Conservation (phyloP, 2,797 vertebrate species). For the Vespertilio murinus region DNA sequence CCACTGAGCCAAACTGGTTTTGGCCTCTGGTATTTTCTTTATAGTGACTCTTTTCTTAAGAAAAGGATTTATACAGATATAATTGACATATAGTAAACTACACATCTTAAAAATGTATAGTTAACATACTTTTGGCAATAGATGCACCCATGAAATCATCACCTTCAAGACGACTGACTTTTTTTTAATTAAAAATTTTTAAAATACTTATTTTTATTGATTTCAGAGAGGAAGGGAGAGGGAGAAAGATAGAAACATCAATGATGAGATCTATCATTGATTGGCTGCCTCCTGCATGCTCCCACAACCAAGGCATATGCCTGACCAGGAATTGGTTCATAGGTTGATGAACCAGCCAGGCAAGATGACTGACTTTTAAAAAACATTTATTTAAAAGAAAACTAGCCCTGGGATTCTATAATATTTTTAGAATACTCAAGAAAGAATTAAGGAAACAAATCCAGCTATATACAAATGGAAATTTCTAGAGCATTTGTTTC, state of each 20-base stretch:
- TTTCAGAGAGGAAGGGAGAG: neutral
- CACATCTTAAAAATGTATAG: neutral
- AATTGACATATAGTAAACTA: neutral
- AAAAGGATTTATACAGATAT: neutral
- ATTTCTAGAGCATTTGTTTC: slow-evolving; percentile 31
- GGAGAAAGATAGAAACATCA: neutral
- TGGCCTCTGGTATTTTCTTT: slow-evolving; percentile 15
- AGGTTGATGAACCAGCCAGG: neutral
- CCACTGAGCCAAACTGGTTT: too few species aligned
- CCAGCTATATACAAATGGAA: neutral
- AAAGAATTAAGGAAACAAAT: slow-evolving; percentile 6
- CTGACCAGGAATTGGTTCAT: neutral
- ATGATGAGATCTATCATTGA: neutral
- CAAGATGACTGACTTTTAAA: too few species aligned
- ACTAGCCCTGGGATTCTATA: neutral
- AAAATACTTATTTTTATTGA: neutral
- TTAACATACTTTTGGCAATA: neutral
- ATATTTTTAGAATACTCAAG: slow-evolving; percentile 15
- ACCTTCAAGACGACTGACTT: neutral
- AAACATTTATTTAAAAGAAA: too few species aligned
- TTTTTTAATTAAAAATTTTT: too few species aligned
- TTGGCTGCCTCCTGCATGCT: neutral
- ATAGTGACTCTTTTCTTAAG: neutral
- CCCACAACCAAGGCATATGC: neutral
- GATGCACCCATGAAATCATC: neutral